These are phyloP conservation scores for Cottus gobio DNA, from an alignment of 2,113 vertebrate genomes.

Conservation along the genomic window DNA sequence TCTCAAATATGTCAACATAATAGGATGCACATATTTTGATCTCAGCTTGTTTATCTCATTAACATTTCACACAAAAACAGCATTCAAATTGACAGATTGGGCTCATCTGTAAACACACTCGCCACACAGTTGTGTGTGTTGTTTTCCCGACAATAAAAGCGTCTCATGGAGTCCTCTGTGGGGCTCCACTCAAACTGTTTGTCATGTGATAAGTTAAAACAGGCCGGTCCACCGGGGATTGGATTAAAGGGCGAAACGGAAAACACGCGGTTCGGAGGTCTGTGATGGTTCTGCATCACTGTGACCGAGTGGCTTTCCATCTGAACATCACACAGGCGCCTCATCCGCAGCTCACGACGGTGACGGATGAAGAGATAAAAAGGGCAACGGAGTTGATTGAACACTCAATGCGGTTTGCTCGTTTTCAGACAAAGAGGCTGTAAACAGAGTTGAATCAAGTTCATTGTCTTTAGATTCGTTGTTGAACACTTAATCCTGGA, in stretches of 20 bases:
- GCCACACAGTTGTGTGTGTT: slow-evolving; percentile 12
- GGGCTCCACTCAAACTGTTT: slow-evolving; percentile 22
- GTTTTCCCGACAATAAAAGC: slow-evolving; percentile 24
- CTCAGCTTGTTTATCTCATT: slow-evolving; percentile 53
- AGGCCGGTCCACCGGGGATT: slow-evolving; percentile 3
- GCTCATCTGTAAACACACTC: slow-evolving; percentile 40
- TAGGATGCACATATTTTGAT: slow-evolving; percentile 48
- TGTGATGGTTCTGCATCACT: neutral
- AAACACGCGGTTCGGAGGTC: neutral
- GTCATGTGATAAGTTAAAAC: neutral
- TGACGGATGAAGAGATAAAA: neutral
- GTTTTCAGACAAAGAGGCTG: neutral
- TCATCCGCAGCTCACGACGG: neutral
- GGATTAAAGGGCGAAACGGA: neutral
- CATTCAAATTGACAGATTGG: slow-evolving; percentile 61
- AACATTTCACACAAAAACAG: slow-evolving; percentile 24
- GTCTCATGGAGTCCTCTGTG: slow-evolving; percentile 15
- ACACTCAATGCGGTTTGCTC: neutral
- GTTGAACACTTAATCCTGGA: neutral
- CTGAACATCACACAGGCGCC: neutral
- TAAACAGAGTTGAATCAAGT: neutral
- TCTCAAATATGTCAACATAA: slow-evolving; percentile 37
- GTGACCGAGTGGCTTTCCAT: neutral
- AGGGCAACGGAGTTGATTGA: neutral
- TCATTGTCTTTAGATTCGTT: neutral